A percentile compares a stretch with the other conserved stretches of the same genome.
These are phyloP conservation scores for Salarias fasciatus DNA, from an alignment of 2,797 vertebrate genomes.

Conservation along the genomic window DNA sequence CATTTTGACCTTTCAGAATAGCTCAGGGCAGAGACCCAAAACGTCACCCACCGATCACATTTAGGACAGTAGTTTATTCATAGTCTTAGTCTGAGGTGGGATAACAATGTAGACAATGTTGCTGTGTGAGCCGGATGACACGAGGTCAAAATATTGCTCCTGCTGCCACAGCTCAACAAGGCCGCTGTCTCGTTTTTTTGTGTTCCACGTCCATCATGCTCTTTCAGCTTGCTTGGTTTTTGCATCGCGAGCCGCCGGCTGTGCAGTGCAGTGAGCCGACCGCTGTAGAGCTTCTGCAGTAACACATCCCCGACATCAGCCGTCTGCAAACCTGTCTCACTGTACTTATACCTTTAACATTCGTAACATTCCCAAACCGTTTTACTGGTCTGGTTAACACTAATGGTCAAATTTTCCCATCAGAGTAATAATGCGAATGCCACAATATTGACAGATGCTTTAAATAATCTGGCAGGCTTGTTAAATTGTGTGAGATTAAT, in stretches of 20 bases:
- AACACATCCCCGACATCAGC: too few relatives aligned
- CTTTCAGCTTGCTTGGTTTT: too few relatives aligned
- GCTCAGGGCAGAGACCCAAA: conserved; percentile 54
- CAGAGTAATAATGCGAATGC: conserved; percentile 23
- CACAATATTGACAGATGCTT: neutral
- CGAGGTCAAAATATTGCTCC: too few relatives aligned
- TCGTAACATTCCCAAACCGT: too few relatives aligned
- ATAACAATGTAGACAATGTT: conserved; percentile 71
- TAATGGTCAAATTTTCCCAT: conserved; percentile 22
- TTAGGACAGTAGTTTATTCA: conserved; percentile 68
- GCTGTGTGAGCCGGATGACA: too few relatives aligned
- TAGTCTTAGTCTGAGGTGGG: conserved; percentile 63
- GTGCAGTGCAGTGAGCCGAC: too few relatives aligned
- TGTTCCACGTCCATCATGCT: too few relatives aligned
- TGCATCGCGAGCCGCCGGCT: too few relatives aligned
- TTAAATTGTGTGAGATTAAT: neutral
- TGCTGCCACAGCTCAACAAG: too few relatives aligned
- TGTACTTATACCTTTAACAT: too few relatives aligned
- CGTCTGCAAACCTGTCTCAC: too few relatives aligned
- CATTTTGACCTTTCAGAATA: conserved; percentile 54
- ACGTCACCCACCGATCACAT: conserved; percentile 57
- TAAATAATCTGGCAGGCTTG: neutral
- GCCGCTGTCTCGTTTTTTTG: too few relatives aligned
- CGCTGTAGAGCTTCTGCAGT: conserved; percentile 47
- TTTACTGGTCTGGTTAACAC: conserved; percentile 16